Evolutionary conservation across 1,140 invertebrate species (phyloP).

Genomic region (Monomorium pharaonis): DNA sequence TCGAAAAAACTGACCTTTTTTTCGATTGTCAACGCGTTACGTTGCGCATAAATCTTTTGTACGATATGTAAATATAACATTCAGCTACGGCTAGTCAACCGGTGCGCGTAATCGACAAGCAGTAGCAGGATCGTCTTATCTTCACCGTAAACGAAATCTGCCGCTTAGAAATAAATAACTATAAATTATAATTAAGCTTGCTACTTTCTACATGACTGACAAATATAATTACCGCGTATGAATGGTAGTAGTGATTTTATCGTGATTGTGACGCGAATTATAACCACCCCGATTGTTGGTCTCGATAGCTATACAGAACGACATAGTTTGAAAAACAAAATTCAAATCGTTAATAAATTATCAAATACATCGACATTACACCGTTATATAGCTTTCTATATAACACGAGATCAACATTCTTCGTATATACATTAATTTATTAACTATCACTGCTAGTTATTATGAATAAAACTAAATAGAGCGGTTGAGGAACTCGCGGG

Average conservation of each 20-base stretch:
- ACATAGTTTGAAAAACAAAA: neutral
- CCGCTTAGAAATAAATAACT: conserved; percentile 40
- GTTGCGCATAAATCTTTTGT: conserved; percentile 36
- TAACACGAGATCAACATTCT: conserved; percentile 33
- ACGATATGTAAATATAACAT: conserved; percentile 43
- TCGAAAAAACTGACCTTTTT: conserved; percentile 21
- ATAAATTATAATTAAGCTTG: conserved; percentile 18
- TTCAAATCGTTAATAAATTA: conserved; percentile 8
- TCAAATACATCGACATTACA: conserved; percentile 1
- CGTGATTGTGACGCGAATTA: neutral
- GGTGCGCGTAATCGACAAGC: conserved; percentile 25
- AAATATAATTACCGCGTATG: neutral
- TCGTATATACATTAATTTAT: conserved; percentile 21
- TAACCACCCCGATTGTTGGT: conserved; percentile 9
- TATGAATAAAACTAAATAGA: conserved; percentile 27
- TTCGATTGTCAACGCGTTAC: conserved; percentile 27
- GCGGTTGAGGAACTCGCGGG: neutral
- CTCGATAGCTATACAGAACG: neutral
- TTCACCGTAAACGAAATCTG: neutral
- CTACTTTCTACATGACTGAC: neutral
- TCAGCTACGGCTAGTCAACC: conserved; percentile 30
- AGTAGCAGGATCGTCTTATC: conserved; percentile 41
- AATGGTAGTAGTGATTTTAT: neutral
- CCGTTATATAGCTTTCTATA: neutral
- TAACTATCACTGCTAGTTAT: conserved; percentile 37